Evolutionary conservation across 2,797 vertebrate genomes (phyloP).

Genomic region (Oreortyx pictus): DNA sequence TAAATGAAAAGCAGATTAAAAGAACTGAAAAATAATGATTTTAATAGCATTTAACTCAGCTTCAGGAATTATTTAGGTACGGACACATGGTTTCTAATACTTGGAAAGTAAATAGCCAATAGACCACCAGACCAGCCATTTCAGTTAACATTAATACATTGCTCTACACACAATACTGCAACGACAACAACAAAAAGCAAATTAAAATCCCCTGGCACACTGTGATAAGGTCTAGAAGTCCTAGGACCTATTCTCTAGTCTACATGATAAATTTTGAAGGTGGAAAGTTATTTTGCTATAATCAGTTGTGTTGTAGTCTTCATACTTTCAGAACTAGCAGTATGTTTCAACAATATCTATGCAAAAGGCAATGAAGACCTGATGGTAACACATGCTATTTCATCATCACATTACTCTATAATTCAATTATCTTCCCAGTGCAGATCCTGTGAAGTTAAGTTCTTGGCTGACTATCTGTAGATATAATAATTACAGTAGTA

Average conservation of each 20-base stretch:
- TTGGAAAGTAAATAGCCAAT: neutral
- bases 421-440: neutral
- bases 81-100: neutral
- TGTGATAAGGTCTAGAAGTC: neutral
- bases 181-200: neutral
- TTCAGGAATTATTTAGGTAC: neutral
- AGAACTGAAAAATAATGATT: neutral
- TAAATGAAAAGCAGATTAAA: neutral
- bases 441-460: neutral
- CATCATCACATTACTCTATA: neutral
- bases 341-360: neutral
- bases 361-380: neutral
- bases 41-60: neutral
- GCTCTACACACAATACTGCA: neutral
- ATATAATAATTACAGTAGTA: neutral
- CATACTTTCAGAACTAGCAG: neutral
- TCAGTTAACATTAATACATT: neutral
- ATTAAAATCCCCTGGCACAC: neutral
- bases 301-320: neutral
- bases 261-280: neutral
- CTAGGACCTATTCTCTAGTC: neutral
- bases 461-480: neutral
- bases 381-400: neutral
- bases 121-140: neutral
- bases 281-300: neutral